Conservation (phyloP, 2,888 invertebrate genomes). For the Pecten maximus region DNA sequence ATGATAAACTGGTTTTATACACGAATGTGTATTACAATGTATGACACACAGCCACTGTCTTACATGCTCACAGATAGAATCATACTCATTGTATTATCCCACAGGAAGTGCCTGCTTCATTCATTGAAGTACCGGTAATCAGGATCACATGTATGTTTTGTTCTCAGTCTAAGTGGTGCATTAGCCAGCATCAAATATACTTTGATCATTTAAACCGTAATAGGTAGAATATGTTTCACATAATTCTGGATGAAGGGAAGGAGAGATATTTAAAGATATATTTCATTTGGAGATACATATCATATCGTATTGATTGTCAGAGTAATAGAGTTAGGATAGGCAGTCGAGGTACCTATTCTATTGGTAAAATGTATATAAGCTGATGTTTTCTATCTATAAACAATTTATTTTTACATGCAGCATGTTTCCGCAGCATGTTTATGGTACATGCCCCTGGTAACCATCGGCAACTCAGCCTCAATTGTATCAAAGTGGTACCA, state of each 20-base stretch:
- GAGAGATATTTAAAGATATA: neutral
- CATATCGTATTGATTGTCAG: neutral
- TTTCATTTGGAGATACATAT: neutral
- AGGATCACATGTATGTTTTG: conserved; percentile 24
- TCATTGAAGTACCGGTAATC: conserved; percentile 33
- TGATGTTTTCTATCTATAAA: conserved; percentile 27
- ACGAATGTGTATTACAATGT: neutral
- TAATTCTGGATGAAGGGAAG: conserved; percentile 11
- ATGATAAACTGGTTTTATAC: neutral
- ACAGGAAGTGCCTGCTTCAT: neutral
- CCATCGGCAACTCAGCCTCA: neutral
- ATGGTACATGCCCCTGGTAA: neutral
- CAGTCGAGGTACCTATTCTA: neutral
- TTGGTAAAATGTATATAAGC: neutral
- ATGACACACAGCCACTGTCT: neutral
- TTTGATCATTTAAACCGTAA: conserved; percentile 27
- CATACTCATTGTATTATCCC: neutral
- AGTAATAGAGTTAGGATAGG: neutral
- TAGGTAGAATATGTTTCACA: conserved; percentile 10
- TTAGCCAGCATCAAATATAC: conserved; percentile 18
- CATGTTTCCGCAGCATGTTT: conserved; percentile 16
- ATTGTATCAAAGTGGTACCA: conserved; percentile 20
- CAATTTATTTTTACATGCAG: conserved; percentile 29
- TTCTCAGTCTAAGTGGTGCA: conserved; percentile 11
- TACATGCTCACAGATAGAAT: neutral